Percentiles rank a stretch among this genome's conserved stretches.
Evolutionary conservation across 2,113 vertebrate species (phyloP).

Genomic region (Heterochromis multidens): DNA sequence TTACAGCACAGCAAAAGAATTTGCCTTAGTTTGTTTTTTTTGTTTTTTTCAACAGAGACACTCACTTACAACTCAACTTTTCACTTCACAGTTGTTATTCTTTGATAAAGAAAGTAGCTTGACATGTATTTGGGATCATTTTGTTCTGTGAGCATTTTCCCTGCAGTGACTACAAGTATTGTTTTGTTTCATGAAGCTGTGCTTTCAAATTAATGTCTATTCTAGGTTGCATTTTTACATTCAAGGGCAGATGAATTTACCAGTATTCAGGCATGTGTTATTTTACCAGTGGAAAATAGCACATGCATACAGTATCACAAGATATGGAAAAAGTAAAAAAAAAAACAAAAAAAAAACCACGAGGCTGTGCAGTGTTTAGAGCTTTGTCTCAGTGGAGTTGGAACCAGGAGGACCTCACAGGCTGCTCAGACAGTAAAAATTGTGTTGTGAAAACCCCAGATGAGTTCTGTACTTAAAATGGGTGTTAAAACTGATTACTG

Average conservation of each 20-base stretch:
- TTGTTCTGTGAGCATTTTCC: not conserved
- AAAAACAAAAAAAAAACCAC: too few relatives aligned
- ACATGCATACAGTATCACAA: not conserved
- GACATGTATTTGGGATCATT: not conserved
- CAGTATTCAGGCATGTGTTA: not conserved
- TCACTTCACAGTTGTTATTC: too few relatives aligned
- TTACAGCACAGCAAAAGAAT: not conserved
- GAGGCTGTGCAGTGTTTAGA: not conserved
- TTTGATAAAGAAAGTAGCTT: not conserved
- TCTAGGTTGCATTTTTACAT: not conserved
- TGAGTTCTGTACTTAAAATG: not conserved
- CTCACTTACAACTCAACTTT: not conserved
- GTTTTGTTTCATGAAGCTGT: not conserved
- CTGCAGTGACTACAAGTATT: not conserved
- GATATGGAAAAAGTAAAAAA: not conserved
- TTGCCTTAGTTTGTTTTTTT: not conserved
- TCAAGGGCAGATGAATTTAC: not conserved
- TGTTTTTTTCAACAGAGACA: not conserved
- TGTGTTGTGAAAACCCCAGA: not conserved
- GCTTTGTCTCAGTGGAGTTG: not conserved
- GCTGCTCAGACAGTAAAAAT: not conserved
- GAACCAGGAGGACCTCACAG: not conserved
- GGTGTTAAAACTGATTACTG: not conserved
- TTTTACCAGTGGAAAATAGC: not conserved
- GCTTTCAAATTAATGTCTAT: not conserved